Evolutionary conservation across 2,888 invertebrate genomes (phyloP), one percentile per base, ranked within the genome.

Genomic region (Eristalinus sepulchralis): DNA sequence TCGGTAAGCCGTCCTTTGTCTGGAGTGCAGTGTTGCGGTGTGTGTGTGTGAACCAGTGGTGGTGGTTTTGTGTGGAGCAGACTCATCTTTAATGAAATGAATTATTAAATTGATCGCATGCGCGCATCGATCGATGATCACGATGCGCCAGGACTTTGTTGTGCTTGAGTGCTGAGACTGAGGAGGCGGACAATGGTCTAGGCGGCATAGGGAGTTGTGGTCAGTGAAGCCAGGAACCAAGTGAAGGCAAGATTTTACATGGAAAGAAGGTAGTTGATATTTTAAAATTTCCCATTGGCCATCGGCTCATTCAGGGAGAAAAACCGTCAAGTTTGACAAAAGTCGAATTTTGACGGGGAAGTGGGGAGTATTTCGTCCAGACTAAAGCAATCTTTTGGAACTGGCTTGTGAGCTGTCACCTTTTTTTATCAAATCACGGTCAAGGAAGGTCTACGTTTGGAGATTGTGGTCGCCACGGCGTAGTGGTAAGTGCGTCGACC

Each of bases 41-140:
- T 13, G 24, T 8, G 55, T 2, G 22, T 9, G 57, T 24, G 53
- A 9, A n/a, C n/a, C 2, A 17, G 53, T n/a, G 39, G 39, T 22
- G 20, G 20, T 55, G 55, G 20, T 67, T n/a, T n/a, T n/a, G n/a
- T n/a, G n/a, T n/a, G n/a, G 27, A 27, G 53, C 31, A 9, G 31
- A 2, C 47, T 60, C 47, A 22, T 76, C 67, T 60, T 33, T 78
- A 63, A 70, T 78, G 78, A 78, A 78, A 47, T 78, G 78, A 70
- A 71, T 71, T 71, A 71, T 71, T 63, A 62, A 68, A 77, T 67
- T 53, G 76, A 67, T 76, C 66, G 31, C 66, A 59, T 60, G 59
- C 76, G 59, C 76, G 57, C 57, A 24, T 22, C 57, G 60, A 76
- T 63, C 60, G 62, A 67, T 8, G 55, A 39, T 47, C 13, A 17